These are phyloP conservation scores for Noctua janthe DNA, from an alignment of 2,888 invertebrate genomes.

Conservation along the genomic window DNA sequence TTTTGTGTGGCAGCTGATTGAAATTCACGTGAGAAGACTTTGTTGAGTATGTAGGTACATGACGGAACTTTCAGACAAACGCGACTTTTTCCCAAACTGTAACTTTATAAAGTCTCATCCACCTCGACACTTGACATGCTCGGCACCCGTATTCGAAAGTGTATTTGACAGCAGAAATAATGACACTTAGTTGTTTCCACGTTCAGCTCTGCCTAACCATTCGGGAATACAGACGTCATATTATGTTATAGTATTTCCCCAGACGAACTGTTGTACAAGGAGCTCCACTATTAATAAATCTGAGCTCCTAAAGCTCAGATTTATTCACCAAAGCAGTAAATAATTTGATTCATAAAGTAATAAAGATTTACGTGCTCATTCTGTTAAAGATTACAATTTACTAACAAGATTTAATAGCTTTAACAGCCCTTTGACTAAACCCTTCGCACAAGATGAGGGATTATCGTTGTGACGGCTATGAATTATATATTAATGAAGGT, in stretches of 20 bases:
- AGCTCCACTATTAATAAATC: neutral
- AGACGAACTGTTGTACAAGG: neutral
- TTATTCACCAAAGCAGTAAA: slow-evolving; percentile 2
- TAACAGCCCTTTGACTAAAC: slow-evolving; percentile 4
- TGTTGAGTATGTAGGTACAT: neutral
- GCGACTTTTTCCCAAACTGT: neutral
- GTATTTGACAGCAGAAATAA: no score
- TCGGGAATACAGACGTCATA: neutral
- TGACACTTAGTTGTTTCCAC: neutral
- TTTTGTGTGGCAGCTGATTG: neutral
- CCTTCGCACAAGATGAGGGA: slow-evolving; percentile 25
- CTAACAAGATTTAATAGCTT: slow-evolving; percentile 18
- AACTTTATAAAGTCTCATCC: neutral
- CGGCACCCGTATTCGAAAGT: neutral
- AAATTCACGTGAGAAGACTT: neutral
- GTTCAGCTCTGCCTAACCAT: neutral
- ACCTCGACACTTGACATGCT: neutral
- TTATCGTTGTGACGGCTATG: slow-evolving; percentile 25
- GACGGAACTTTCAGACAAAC: neutral
- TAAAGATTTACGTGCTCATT: slow-evolving; percentile 2
- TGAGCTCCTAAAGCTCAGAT: neutral
- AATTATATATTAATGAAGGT: slow-evolving; percentile 27
- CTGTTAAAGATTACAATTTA: slow-evolving; percentile 19
- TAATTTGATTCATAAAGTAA: slow-evolving; percentile 24
- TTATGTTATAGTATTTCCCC: neutral